Evolutionary conservation across 1,140 invertebrate genomes (phyloP), one percentile per base, ranked within the genome.

Genomic region (Andrena cerasifolii): DNA sequence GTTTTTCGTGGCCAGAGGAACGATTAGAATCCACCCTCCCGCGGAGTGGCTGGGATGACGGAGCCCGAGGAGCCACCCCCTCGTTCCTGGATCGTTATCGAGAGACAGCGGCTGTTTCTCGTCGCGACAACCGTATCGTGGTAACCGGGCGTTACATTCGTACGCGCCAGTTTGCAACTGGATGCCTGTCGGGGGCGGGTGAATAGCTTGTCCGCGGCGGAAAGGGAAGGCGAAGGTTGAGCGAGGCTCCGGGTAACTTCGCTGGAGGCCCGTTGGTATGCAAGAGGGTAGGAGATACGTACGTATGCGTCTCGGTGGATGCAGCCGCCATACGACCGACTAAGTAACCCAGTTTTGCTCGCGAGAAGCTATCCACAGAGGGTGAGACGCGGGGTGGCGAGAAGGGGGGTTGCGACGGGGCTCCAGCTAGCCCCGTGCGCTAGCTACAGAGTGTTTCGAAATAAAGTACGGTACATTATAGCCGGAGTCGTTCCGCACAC

Each of bases 381-480:
- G 47, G 5, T n/a, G n/a, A n/a, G n/a, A n/a, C n/a, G 45, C 2
- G 14, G 45, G 24, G 26, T 14, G 66, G 21, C 31, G 47, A 45
- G 16, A 26, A 10, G 68, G 54, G 54, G 56, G 68, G 36, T 40
- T 21, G 58, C 26, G 71, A 49, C 54, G 65, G 49, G 33, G 61
- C 54, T n/a, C 26, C 43, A 59, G 63, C 51, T 84, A 56, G 26
- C 33, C 45, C 31, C 33, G 36, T 21, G 45, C 24, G n/a, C 67
- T 3, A 43, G 54, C 51, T n/a, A 21, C 33, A 78, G 49, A 75
- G 53, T 68, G 66, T 84, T 84, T 72, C 51, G 61, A 66, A 68
- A 80, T 84, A 84, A 84, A 85, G 65, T 81, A 72, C 78, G 51
- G 56, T 78, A 73, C 63, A 74, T 85, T 85, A 85, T 81, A 77